Base-by-base conservation (phyloP, 2,113 vertebrate species). In the Macroglossus sobrinus region DNA sequence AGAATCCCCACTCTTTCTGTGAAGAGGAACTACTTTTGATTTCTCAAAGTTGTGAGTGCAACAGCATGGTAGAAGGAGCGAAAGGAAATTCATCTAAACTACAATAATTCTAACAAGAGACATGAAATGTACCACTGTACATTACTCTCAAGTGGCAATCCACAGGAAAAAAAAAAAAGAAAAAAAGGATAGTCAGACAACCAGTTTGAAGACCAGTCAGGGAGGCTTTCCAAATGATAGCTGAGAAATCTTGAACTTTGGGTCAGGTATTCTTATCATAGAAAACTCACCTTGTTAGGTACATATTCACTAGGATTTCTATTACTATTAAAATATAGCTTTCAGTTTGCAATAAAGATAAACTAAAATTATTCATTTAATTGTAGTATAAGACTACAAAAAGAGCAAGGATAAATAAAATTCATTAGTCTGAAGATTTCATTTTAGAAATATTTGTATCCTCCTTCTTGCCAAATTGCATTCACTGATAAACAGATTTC, bases 401-500 rank as follows among this genome's bases (percentile, higher is more conserved):
- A 96, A 96, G 88, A 96, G 81, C 96, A 97, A 94, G 74, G 15
- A 95, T 95, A 96, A 96, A 94, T 95, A 88, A 97, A 97, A 96
- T 91, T 15, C 89, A 97, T 95, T 94, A 96, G 78, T 93, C 93
- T 93, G 91, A 96, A 95, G 57, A 94, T 92, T 94, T 97, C 82
- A 96, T 84, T 93, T 96, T 91, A 93, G 88, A 94, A 97, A 96
- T 97, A 97, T 96, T 64, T 97, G 66, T 96, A 90, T 79, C 53
- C 74, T 97, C 74, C 72, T 95, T 97, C 96, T 92, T 97, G 85
- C 95, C 93, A 97, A 95, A 96, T 94, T 94, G 43, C 55, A 93
- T 96, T 96, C 72, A 93, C 92, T 91, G 88, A 97, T 96, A 95
- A 96, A 96, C 85, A 97, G 89, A 97, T 95, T 97, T 97, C 78